phyloP scores from a whole-genome alignment of 2,113 vertebrate species.

The Dermatemys mawii region DNA sequence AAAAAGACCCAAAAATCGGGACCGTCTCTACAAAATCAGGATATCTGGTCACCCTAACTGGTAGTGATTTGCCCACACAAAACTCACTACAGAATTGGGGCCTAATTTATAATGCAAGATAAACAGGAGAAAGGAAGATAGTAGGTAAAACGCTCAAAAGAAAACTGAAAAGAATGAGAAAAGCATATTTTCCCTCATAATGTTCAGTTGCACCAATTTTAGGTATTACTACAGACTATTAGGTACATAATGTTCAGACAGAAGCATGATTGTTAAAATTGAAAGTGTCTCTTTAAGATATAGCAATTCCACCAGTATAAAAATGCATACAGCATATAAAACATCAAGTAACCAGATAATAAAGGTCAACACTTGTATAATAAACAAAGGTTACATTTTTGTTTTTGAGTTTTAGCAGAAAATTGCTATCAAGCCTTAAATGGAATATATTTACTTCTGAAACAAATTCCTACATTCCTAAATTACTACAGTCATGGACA shows the following conservation, averaged over 20 bases:
- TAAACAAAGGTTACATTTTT: not conserved
- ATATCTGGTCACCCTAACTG: too few species aligned
- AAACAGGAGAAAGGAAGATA: not conserved
- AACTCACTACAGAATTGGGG: not conserved
- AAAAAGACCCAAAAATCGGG: too few species aligned
- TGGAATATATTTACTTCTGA: not conserved
- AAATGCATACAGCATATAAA: not conserved
- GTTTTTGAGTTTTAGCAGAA: not conserved
- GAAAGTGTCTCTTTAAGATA: not conserved
- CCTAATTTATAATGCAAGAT: not conserved
- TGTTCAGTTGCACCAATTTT: not conserved
- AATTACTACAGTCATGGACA: not conserved
- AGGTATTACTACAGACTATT: not conserved
- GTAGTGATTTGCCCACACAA: conserved; percentile 19
- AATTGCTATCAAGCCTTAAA: not conserved
- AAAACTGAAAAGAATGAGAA: not conserved
- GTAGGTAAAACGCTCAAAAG: not conserved
- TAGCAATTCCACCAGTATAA: not conserved
- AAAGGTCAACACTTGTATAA: not conserved
- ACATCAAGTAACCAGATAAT: not conserved
- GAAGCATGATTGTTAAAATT: not conserved
- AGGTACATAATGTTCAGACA: not conserved
- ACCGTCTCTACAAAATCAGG: too few species aligned
- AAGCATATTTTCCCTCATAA: not conserved
- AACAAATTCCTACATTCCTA: not conserved